Percentiles rank a stretch among this genome's conserved stretches.
Evolutionary conservation across 1,140 invertebrate species (phyloP).

Genomic region (Ceratoteleas bidentatus): DNA sequence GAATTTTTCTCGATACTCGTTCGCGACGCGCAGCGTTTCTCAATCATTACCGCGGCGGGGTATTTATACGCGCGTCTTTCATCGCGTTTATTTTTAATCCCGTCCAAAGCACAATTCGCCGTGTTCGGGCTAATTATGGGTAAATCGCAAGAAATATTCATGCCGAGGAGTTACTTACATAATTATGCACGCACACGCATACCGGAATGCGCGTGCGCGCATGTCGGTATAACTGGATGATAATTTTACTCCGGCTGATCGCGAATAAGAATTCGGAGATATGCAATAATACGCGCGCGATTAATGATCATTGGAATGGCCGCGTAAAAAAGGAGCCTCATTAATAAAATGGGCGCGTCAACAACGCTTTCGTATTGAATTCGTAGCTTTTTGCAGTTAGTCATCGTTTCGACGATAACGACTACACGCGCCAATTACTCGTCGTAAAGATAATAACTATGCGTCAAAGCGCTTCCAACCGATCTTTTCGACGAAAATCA

Average conservation of each 20-base stretch:
- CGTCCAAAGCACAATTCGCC: constrained; percentile 4
- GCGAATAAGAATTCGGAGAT: constrained; percentile 35
- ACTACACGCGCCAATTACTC: constrained; percentile 4
- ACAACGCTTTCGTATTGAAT: constrained; percentile 14
- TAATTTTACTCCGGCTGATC: constrained; percentile 39
- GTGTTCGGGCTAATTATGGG: neutral
- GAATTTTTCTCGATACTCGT: neutral
- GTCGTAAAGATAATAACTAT: constrained; percentile 25
- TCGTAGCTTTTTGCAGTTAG: constrained; percentile 15
- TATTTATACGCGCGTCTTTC: constrained; percentile 8
- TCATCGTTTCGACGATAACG: constrained; percentile 25
- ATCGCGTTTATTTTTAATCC: constrained; percentile 9
- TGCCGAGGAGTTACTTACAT: constrained; percentile 31
- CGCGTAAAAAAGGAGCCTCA: constrained; percentile 17
- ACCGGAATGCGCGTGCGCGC: neutral
- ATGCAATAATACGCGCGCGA: constrained; percentile 21
- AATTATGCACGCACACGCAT: constrained; percentile 7
- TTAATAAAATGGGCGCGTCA: constrained; percentile 19
- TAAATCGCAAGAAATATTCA: constrained; percentile 34
- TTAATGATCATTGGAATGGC: constrained; percentile 21
- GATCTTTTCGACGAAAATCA: too few relatives aligned
- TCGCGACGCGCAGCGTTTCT: neutral
- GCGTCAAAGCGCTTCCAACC: neutral
- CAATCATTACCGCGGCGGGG: neutral
- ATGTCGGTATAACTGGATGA: constrained; percentile 23